Evolutionary conservation across 2,888 invertebrate genomes (phyloP).

Genomic region (Chaetogeoica ovagalla): DNA sequence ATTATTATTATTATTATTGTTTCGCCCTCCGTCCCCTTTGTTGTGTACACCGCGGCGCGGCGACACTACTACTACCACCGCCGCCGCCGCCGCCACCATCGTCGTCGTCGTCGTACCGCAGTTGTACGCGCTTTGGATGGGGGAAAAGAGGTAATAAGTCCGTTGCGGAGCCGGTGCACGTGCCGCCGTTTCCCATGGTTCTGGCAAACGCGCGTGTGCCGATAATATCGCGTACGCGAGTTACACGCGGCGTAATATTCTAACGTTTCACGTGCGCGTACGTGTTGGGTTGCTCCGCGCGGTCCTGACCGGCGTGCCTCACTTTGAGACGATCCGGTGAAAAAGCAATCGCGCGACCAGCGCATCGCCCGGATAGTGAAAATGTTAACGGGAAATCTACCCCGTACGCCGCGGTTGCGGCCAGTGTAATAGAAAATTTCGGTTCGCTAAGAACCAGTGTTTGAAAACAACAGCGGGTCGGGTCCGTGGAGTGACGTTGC

Average conservation of each 20-base stretch:
- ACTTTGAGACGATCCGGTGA: too few relatives aligned
- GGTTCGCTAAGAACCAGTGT: too few relatives aligned
- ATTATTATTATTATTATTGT: conserved; percentile 33
- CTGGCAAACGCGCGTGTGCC: neutral
- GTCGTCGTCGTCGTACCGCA: neutral
- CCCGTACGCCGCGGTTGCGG: too few relatives aligned
- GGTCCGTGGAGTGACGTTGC: too few relatives aligned
- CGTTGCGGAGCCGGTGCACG: conserved; percentile 20
- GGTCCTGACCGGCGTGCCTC: too few relatives aligned
- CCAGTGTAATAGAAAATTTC: too few relatives aligned
- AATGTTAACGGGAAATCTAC: too few relatives aligned
- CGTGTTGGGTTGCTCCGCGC: too few relatives aligned
- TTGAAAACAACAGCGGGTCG: too few relatives aligned
- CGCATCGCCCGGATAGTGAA: too few relatives aligned
- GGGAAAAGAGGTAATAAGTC: conserved; percentile 14
- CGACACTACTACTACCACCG: conserved; percentile 42
- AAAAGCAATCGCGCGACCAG: too few relatives aligned
- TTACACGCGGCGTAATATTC: neutral
- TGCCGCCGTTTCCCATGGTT: conserved; percentile 41
- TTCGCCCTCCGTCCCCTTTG: conserved; percentile 46
- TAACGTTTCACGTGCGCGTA: too few relatives aligned
- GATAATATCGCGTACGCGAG: neutral
- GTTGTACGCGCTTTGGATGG: neutral
- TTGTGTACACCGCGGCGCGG: conserved; percentile 52
- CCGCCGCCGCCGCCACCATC: conserved; percentile 1